These are phyloP conservation scores for Galagoides demidoff DNA, from an alignment of 2,797 vertebrate genomes.

Conservation along the genomic window DNA sequence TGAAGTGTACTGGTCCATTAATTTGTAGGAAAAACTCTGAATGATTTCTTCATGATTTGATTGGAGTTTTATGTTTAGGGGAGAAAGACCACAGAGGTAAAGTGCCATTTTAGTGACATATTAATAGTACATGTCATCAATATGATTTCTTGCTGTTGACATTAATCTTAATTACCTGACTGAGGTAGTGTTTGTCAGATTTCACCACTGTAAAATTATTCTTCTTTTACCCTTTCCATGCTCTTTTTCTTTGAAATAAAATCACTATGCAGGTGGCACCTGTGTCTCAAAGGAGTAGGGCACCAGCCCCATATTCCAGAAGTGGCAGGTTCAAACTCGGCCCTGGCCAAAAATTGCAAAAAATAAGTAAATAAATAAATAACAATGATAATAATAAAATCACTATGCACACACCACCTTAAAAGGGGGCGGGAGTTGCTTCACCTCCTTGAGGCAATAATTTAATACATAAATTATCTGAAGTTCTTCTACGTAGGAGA, in stretches of 20 bases:
- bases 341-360: no score
- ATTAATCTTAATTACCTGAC: conserved; percentile 56
- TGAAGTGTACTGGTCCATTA: not conserved
- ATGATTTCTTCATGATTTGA: conserved; percentile 1
- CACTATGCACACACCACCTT: not conserved
- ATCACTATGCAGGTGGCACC: not conserved
- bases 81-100: not conserved
- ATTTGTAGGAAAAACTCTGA: conserved; percentile 22
- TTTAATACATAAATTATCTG: conserved; percentile 8
- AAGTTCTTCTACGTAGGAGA: not conserved
- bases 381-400: not conserved
- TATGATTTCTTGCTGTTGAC: conserved; percentile 39
- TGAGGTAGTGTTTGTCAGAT: conserved; percentile 25
- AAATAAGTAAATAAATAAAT: no score
- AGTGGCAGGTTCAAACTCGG: no score
- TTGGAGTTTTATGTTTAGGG: conserved; percentile 7
- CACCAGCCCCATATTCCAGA: no score
- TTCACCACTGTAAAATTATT: conserved; percentile 42
- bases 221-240: not conserved
- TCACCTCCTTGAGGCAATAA: not conserved
- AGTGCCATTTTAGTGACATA: conserved; percentile 15
- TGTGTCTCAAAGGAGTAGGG: no score
- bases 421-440: not conserved
- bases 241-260: not conserved
- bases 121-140: not conserved